Base-by-base conservation (phyloP, 2,797 vertebrate species). In the Peromyscus melanophrys region DNA sequence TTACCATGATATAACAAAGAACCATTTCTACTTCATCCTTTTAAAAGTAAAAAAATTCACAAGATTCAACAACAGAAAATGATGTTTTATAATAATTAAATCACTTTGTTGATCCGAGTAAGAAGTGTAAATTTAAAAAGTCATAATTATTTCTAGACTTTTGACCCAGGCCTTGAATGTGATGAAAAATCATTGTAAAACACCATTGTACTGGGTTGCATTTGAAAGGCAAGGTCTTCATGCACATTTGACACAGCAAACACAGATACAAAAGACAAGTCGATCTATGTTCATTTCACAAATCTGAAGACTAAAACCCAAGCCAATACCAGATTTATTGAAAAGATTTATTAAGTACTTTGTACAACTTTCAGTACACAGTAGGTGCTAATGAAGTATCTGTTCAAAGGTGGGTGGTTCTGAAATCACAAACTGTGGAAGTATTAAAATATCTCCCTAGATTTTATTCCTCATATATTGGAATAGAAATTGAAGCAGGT, bases 221-320 rank as follows among this genome's bases (percentile, higher is more conserved):
- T 89, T 96, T 97, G 83, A 69, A 98, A 97, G 90, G 29, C 90
- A 96, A 83, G 49, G 29, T 92, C 94, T 92, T 97, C 49, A 86
- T 57, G 34, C 77, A 97, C 97, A 92, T 90, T 97, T 98, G 69
- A 76, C 75, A 98, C 85, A 98, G 84, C 34, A 97, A 98, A 98
- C 71, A 84, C 52, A 97, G 86, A 76, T 17, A 4, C 57, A 95
- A 93, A 94, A 96, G 91, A 71, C 84, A 97, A 93, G 40, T 2
- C 40, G 46, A 67, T 57, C 85, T 69, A 59, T 63, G 57, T 71
- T 92, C 2, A 46, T 80, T 91, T 97, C 55, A 29, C 57, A 93
- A 97, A 73, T 95, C 71, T 16, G 69, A 69, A 97, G 94, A 96
- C 76, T 61, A 81, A 90, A 77, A 97, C 19, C 52, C 90, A 92